Evolutionary conservation across 2,888 invertebrate species (phyloP).

Genomic region (Tetropium fuscum): DNA sequence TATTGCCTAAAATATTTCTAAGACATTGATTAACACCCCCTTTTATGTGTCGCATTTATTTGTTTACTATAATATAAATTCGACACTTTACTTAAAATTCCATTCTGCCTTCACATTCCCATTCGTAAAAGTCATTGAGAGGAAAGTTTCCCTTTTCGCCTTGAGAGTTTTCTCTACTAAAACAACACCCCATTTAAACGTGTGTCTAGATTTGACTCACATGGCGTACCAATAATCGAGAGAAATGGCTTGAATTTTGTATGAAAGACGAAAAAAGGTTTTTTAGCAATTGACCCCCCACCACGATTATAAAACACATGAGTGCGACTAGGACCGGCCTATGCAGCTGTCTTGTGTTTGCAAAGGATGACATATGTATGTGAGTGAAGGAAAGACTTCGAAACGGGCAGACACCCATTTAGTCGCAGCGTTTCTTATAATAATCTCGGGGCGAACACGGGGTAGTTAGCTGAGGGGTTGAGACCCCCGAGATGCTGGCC

Average conservation of each 20-base stretch:
- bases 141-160: slow-evolving; percentile 23
- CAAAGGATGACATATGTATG: slow-evolving; percentile 3
- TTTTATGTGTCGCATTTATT: slow-evolving; percentile 27
- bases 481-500: slow-evolving; percentile 47
- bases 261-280: slow-evolving; percentile 65
- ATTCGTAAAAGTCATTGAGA: slow-evolving; percentile 32
- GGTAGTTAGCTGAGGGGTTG: slow-evolving; percentile 52
- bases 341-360: background rate
- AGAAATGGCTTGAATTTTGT: slow-evolving; percentile 66
- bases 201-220: slow-evolving; percentile 60
- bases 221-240: slow-evolving; percentile 63
- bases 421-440: slow-evolving; percentile 64
- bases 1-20: slow-evolving; percentile 21
- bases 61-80: slow-evolving; percentile 30
- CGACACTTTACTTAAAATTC: slow-evolving; percentile 32
- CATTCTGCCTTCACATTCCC: slow-evolving; percentile 22
- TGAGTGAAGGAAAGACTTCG: slow-evolving; percentile 45
- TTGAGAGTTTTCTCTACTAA: slow-evolving; percentile 36
- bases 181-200: slow-evolving; percentile 51
- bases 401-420: slow-evolving; percentile 61
- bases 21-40: slow-evolving; percentile 26
- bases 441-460: slow-evolving; percentile 61
- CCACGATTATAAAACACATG: slow-evolving; percentile 61
- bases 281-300: slow-evolving; percentile 64
- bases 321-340: slow-evolving; percentile 47